Percentiles rank a stretch among this genome's conserved stretches.
These are phyloP conservation scores for Drosophila baimaii DNA, from an alignment of 1,140 invertebrate genomes.

Conservation along the genomic window DNA sequence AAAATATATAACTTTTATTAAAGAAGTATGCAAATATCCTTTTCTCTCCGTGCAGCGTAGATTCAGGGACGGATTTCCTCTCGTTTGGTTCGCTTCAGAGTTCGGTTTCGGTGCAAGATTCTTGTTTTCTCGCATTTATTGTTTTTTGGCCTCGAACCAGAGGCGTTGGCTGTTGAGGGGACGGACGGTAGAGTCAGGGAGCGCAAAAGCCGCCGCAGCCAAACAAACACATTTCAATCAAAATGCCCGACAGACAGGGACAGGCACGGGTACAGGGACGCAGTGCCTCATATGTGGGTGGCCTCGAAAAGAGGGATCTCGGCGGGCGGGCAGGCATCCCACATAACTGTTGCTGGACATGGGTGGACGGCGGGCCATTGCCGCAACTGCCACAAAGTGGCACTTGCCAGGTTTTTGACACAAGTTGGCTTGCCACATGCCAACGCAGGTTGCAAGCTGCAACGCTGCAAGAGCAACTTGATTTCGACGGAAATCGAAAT, in stretches of 20 bases:
- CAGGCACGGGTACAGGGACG: constrained; percentile 23
- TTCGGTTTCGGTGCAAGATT: constrained; percentile 48
- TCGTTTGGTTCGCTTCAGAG: constrained; percentile 28
- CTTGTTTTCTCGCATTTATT: constrained; percentile 65
- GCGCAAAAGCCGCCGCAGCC: constrained; percentile 63
- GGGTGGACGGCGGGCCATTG: constrained; percentile 52
- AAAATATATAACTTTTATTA: too few relatives aligned
- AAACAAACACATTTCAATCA: constrained; percentile 82
- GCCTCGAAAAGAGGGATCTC: constrained; percentile 18
- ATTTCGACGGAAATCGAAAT: constrained; percentile 63
- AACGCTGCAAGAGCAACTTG: constrained; percentile 36
- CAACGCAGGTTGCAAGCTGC: constrained; percentile 28
- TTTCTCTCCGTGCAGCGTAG: not conserved
- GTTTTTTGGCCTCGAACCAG: constrained; percentile 37
- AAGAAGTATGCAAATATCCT: too few relatives aligned
- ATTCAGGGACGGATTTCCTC: constrained; percentile 42
- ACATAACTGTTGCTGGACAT: constrained; percentile 64
- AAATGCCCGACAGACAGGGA: constrained; percentile 60
- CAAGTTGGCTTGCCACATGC: constrained; percentile 53
- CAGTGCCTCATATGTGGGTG: constrained; percentile 53
- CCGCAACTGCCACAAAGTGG: constrained; percentile 72
- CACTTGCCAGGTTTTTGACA: constrained; percentile 76
- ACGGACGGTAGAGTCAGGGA: constrained; percentile 7
- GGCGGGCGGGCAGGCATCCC: constrained; percentile 5
- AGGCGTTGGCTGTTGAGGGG: constrained; percentile 1